phyloP scores from a whole-genome alignment of 2,888 invertebrate genomes.

The Idaea biselata region DNA sequence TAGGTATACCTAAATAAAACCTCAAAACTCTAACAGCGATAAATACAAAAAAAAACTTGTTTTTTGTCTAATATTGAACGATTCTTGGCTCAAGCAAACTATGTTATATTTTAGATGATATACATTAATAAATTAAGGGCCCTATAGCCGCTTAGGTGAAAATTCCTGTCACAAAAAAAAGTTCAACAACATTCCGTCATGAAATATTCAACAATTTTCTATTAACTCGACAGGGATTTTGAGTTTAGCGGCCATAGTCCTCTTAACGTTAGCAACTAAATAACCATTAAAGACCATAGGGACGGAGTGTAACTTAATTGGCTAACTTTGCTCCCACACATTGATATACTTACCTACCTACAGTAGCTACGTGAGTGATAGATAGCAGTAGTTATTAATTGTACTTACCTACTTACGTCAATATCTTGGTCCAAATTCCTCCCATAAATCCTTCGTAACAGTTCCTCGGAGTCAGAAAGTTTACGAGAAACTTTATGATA shows the following conservation, averaged over 20 bases:
- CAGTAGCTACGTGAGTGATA: not conserved
- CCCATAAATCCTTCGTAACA: not conserved
- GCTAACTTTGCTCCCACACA: not conserved
- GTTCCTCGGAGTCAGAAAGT: not conserved
- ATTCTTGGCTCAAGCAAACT: no score
- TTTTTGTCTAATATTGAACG: no score
- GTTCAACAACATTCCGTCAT: no score
- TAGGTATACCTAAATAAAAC: not conserved
- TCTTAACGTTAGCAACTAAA: not conserved
- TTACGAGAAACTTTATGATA: not conserved
- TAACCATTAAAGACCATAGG: not conserved
- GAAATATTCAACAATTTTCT: no score
- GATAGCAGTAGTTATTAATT: not conserved
- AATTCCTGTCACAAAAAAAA: no score
- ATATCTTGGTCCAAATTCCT: not conserved
- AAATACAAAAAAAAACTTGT: not conserved
- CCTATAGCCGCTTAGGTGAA: no score
- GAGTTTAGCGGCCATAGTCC: no score
- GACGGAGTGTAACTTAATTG: not conserved
- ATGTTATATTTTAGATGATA: no score
- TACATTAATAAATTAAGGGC: no score
- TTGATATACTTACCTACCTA: not conserved
- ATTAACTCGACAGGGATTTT: no score
- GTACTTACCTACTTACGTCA: not conserved
- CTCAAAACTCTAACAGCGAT: not conserved